Conservation (phyloP, 2,888 invertebrate species). For the Theretra japonica region DNA sequence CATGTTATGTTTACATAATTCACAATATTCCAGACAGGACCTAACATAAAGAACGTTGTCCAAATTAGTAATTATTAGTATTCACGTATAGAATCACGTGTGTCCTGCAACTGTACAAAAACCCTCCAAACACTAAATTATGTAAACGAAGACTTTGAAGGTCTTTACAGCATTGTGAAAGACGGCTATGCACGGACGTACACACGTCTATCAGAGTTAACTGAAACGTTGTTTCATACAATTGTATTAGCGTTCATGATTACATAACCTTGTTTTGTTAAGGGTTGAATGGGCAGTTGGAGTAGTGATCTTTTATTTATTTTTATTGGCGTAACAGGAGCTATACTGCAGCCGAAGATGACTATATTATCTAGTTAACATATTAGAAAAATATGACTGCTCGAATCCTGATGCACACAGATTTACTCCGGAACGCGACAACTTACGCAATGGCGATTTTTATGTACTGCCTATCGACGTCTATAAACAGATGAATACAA, state of each 20-base stretch:
- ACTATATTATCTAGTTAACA: no score
- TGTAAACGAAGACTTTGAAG: conserved; percentile 1
- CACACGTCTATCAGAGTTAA: conserved; percentile 4
- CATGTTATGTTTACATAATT: conserved; percentile 30
- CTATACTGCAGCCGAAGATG: no score
- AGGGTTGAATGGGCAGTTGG: no score
- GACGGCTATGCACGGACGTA: not conserved
- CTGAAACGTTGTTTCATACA: not conserved
- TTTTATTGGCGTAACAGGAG: no score
- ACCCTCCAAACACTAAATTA: not conserved
- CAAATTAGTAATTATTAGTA: conserved; percentile 26
- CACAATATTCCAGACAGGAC: not conserved
- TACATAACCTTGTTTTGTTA: not conserved
- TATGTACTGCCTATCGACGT: no score
- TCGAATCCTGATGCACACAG: no score
- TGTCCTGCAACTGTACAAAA: conserved; percentile 5
- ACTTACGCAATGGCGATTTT: no score
- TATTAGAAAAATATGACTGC: no score
- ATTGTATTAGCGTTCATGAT: not conserved
- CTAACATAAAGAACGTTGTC: not conserved
- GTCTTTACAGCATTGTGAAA: conserved; percentile 2
- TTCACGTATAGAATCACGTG: conserved; percentile 25
- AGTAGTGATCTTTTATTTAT: not conserved
- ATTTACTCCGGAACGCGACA: no score
- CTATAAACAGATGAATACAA: no score